These are phyloP conservation scores for Invenusta paracnida DNA, from an alignment of 2,888 invertebrate genomes.

Conservation along the genomic window DNA sequence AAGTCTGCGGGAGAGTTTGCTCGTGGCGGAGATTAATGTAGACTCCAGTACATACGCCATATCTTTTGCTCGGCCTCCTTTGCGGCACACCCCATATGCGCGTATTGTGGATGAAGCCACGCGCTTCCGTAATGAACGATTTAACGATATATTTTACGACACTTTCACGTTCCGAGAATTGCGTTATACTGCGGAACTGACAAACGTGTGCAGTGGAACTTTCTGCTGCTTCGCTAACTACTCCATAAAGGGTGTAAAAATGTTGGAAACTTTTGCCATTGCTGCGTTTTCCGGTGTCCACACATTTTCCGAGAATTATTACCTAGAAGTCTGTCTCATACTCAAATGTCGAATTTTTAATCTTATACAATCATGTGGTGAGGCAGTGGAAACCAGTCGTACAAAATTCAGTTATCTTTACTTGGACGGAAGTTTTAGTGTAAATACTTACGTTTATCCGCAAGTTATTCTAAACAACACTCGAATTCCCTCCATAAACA, in stretches of 20 bases:
- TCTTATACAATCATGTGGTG: not conserved
- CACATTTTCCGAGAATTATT: not conserved
- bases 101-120: not conserved
- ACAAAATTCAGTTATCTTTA: not conserved
- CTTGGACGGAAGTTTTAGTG: not conserved
- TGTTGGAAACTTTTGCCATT: not conserved
- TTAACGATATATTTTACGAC: not conserved
- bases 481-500: not conserved
- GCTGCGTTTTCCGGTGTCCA: not conserved
- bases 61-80: not conserved
- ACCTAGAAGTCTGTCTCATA: not conserved
- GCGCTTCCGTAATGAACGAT: not conserved
- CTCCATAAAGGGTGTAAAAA: not conserved
- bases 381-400: not conserved
- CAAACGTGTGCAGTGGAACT: not conserved
- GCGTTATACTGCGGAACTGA: not conserved
- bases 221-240: not conserved
- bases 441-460: not conserved
- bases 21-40: not conserved
- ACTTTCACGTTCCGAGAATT: not conserved
- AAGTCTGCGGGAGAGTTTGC: not conserved
- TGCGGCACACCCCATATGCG: not conserved
- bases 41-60: not conserved
- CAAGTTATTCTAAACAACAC: not conserved
- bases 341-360: not conserved